Base-by-base conservation (phyloP, 30 jellyfish, hydroid and myxozoan genomes). In the Aurelia sp. region DNA sequence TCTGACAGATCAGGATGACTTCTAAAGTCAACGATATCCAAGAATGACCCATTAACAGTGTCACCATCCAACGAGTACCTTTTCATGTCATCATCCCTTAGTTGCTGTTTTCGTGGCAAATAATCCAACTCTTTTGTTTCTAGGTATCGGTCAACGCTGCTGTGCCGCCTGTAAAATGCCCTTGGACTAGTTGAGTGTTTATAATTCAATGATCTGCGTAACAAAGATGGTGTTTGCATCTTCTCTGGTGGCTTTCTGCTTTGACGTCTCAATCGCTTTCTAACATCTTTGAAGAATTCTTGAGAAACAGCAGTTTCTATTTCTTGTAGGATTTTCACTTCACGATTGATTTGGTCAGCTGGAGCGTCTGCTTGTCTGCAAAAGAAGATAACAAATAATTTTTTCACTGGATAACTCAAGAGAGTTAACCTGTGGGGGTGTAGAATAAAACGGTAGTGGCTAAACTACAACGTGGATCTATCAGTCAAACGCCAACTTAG, bases 251-350 rank as follows among this genome's bases (percentile, higher is more conserved):
- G 86, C 31, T 79, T 73, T 23, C 93, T 82, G 41, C 84, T 59
- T 57, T 74, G 69, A 52, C 96, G 83, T 64, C 97, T 79, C 48
- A 93, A 65, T 40, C 94, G 86, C 71, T 78, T 87, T 66, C 96
- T 78, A 1, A 93, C 91, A 58, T 86, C 98, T 57, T 83, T 82
- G 82, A 88, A 88, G 82, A 81, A 93, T 69, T 87, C 97, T 27
- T 75, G 86, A 1, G 98, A 93, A 16, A 93, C 82, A n/a, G 97
- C 97, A 44, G 57, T 73, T 64, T 93, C 98, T 48, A 93, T 87
- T 23, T 93, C 98, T 60, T 86, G 96, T 48, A 93, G 85, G 44
- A 74, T 41, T 44, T 79, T 52, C 15, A 93, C 90, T 61, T 93
- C 98, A 30, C 88, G 96, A 57, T 47, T 87, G 15, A 93, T 74